A percentile compares a stretch with the other conserved stretches of the same genome.
phyloP scores from a whole-genome alignment of 2,797 vertebrate species.

The Clarias pachynema region DNA sequence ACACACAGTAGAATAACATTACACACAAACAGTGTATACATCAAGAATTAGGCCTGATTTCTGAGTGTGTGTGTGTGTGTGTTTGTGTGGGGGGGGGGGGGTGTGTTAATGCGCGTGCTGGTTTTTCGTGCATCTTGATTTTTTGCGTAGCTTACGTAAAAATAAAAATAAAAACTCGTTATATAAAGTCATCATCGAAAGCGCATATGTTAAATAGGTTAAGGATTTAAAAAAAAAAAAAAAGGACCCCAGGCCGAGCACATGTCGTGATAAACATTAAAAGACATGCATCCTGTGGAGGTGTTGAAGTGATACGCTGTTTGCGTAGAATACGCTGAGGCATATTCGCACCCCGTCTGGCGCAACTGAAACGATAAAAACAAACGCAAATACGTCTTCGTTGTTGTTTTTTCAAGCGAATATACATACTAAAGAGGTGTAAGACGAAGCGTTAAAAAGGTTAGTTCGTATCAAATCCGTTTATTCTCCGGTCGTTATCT shows the following conservation, averaged over 20 bases:
- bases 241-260: not conserved
- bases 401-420: too few relatives aligned
- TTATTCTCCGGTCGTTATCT: not conserved
- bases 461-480: not conserved
- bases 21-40: not conserved
- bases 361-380: not conserved
- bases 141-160: slow-evolving; percentile 17
- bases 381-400: not conserved
- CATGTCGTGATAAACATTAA: not conserved
- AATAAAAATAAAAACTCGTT: not conserved
- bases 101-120: slow-evolving; percentile 10
- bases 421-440: not conserved
- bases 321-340: slow-evolving; percentile 41
- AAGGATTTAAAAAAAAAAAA: not conserved
- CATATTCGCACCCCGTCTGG: slow-evolving; percentile 54
- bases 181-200: too few relatives aligned
- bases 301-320: slow-evolving; percentile 17
- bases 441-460: not conserved
- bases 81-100: too few relatives aligned
- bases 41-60: not conserved
- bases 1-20: not conserved
- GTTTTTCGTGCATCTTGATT: slow-evolving; percentile 3
- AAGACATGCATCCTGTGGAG: not conserved
- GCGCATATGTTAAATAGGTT: too few relatives aligned
- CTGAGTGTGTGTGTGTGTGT: not conserved